These are phyloP conservation scores for Pegoplata infirma DNA, from an alignment of 2,888 invertebrate genomes.

Conservation along the genomic window DNA sequence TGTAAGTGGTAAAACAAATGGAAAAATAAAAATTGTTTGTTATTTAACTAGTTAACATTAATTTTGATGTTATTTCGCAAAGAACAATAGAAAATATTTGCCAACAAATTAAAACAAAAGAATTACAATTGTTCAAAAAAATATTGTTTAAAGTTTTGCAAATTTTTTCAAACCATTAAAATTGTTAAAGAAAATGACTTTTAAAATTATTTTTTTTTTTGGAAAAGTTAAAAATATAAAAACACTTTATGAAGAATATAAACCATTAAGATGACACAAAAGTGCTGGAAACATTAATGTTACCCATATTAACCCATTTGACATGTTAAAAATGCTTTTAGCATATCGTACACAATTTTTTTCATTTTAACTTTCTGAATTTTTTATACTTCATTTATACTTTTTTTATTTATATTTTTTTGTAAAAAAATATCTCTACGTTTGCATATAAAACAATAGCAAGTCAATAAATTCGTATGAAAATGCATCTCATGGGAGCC, in stretches of 20 bases:
- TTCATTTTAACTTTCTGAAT: constrained; percentile 22
- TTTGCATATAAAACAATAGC: constrained; percentile 62
- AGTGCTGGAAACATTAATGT: constrained; percentile 50
- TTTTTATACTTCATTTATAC: background rate
- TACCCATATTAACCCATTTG: constrained; percentile 56
- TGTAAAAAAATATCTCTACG: constrained; percentile 21
- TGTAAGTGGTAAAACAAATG: background rate
- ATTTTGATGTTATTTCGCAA: constrained; percentile 12
- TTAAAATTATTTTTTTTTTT: background rate
- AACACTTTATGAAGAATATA: constrained; percentile 3
- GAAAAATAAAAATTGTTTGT: constrained; percentile 5
- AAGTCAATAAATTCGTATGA: constrained; percentile 61
- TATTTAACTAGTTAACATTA: constrained; percentile 13
- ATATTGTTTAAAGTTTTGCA: background rate
- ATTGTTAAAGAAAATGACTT: constrained; percentile 20
- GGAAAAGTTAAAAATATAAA: background rate
- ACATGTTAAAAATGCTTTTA: constrained; percentile 62
- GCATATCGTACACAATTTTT: constrained; percentile 48
- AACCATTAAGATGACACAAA: constrained; percentile 44
- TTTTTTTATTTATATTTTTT: constrained; percentile 23
- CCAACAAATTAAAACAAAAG: background rate
- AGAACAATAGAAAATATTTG: constrained; percentile 2
- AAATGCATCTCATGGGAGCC: constrained; percentile 64
- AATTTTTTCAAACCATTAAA: constrained; percentile 28
- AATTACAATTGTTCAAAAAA: constrained; percentile 6